A percentile compares a stretch with the other conserved stretches of the same genome.
phyloP scores from a whole-genome alignment of 1,140 invertebrate genomes.

The Ladona fulva region DNA sequence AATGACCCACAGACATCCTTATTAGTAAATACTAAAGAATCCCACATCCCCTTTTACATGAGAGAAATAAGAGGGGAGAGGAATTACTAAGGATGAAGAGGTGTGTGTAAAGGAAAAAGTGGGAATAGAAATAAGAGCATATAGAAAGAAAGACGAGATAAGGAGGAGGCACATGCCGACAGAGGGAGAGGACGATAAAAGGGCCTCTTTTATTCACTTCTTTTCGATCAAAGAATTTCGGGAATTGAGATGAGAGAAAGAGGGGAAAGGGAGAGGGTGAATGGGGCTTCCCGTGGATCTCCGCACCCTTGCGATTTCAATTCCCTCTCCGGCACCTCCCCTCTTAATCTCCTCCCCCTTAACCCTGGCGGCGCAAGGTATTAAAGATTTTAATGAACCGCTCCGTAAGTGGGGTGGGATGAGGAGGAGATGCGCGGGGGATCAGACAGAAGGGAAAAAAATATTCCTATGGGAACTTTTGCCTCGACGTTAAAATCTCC shows the following conservation, averaged over 20 bases:
- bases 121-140: neutral
- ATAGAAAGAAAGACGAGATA: neutral
- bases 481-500: neutral
- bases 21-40: no score
- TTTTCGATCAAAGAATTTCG: neutral
- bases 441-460: no score
- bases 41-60: neutral
- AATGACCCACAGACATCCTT: no score
- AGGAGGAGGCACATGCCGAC: neutral
- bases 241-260: slow-evolving; percentile 1
- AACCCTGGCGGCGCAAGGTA: neutral
- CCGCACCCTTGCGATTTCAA: neutral
- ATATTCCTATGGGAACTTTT: no score
- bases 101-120: neutral
- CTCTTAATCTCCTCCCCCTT: neutral
- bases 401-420: neutral
- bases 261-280: neutral
- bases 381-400: slow-evolving; percentile 6
- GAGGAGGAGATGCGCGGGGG: no score
- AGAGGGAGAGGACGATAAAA: neutral
- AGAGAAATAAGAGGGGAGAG: neutral
- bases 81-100: neutral
- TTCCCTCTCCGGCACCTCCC: neutral
- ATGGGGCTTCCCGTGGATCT: neutral
- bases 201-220: neutral